Evolutionary conservation across 92 coral and sea anemone species (phyloP), one percentile per base, ranked within the genome.

Genomic region (Montipora capitata): DNA sequence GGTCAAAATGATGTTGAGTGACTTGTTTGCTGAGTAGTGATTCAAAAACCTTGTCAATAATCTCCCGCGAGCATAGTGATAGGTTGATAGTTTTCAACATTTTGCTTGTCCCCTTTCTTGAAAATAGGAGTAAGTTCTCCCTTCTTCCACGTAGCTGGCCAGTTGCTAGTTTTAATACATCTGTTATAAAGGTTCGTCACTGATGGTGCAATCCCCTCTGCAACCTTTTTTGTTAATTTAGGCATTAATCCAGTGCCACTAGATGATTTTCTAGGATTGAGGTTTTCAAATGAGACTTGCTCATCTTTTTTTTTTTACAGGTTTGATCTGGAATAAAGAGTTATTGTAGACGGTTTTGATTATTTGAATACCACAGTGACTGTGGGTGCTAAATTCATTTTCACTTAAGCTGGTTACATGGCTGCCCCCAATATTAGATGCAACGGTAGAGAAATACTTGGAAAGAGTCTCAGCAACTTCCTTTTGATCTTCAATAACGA

Each of bases 131-230:
- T 48, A 9, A 42, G 15, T 75, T 54, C 40, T 59, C 68, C 45
- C 82, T 38, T 18, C 20, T 18, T 18, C 20, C 20, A 18, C 20
- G 20, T 18, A 18, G 20, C 20, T 0, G 20, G 20, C 20, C 20
- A 18, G 20, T 18, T 18, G 20, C 20, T 18, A 18, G 20, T 18
- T 18, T 0, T 18, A 18, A 18, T 18, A 18, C 20, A 18, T 38
- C 72, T 75, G 54, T 76, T 85, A 48, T 76, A 85, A 10, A 85
- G 69, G 4, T 38, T 63, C 4, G 83, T 85, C 62, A 85, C 51
- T 4, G 90, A 85, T 76, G 83, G 90, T 66, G 90, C 75, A 4
- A 85, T 77, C 10, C 90, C 90, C 15, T 41, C 44, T 18, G 89
- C 82, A 40, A 74, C 56, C 2, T 58, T 63, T 16, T 66, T 76